phyloP scores from a whole-genome alignment of 2,113 vertebrate species.

The Echinops telfairi region DNA sequence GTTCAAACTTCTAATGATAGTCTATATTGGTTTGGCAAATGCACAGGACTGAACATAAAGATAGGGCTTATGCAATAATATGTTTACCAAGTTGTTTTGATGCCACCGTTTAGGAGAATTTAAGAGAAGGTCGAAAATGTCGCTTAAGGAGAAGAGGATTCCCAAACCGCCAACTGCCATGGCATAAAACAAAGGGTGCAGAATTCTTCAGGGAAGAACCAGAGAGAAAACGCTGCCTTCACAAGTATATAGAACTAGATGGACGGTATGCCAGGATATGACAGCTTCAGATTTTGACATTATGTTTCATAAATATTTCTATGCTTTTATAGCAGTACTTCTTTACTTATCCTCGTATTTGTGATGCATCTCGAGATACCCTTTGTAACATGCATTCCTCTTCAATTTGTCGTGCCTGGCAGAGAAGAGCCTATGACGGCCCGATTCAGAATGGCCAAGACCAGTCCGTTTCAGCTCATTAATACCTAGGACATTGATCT shows the following conservation, averaged over 20 bases:
- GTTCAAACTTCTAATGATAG: conserved; percentile 50
- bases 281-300: background rate
- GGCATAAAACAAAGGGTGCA: no score
- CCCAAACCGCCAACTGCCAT: no score
- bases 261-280: background rate
- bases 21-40: background rate
- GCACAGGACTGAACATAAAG: conserved; percentile 7
- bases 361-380: no score
- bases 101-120: background rate
- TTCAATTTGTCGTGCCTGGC: no score
- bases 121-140: no score
- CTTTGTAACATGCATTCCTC: no score
- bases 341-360: background rate
- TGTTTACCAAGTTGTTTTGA: conserved; percentile 33
- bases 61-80: background rate
- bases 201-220: background rate
- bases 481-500: background rate
- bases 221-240: background rate
- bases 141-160: background rate
- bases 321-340: background rate
- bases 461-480: no score
- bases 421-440: no score
- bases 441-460: no score
- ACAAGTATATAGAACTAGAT: background rate
- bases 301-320: conserved; percentile 5